Evolutionary conservation across 2,113 vertebrate genomes (phyloP).

Genomic region (Lates calcarifer): DNA sequence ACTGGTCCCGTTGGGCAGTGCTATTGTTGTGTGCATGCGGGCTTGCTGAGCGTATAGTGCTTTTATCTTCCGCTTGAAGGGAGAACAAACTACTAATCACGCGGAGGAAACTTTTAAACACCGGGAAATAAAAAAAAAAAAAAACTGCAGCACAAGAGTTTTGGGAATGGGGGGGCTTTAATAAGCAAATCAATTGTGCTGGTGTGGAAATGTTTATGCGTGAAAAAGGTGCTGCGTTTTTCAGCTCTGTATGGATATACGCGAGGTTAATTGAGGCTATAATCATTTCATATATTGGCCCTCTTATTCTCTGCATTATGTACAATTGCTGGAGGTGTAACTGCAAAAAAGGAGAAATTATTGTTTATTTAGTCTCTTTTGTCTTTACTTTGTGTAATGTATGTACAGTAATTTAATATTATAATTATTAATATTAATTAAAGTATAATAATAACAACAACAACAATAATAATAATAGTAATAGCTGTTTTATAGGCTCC

Average conservation of each 20-base stretch:
- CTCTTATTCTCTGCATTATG: constrained; percentile 14
- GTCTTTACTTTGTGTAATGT: background rate
- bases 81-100: constrained; percentile 62
- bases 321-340: constrained; percentile 4
- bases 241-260: constrained; percentile 23
- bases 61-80: constrained; percentile 71
- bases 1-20: constrained; percentile 87
- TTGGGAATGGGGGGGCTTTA: background rate
- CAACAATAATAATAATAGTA: background rate
- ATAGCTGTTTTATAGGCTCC: background rate
- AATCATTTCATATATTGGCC: constrained; percentile 26
- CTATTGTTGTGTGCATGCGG: constrained; percentile 86
- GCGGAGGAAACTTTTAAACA: constrained; percentile 61
- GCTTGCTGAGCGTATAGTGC: constrained; percentile 78
- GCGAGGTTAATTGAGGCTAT: constrained; percentile 44
- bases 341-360: background rate
- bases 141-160: constrained; percentile 35
- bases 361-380: background rate
- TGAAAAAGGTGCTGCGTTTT: constrained; percentile 29
- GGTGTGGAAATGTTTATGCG: constrained; percentile 30
- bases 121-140: constrained; percentile 41
- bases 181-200: constrained; percentile 45
- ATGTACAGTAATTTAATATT: background rate
- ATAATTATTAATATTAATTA: background rate
- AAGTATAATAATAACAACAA: background rate